Evolutionary conservation across 2,888 invertebrate genomes (phyloP).

Genomic region (Punctoribates punctum): DNA sequence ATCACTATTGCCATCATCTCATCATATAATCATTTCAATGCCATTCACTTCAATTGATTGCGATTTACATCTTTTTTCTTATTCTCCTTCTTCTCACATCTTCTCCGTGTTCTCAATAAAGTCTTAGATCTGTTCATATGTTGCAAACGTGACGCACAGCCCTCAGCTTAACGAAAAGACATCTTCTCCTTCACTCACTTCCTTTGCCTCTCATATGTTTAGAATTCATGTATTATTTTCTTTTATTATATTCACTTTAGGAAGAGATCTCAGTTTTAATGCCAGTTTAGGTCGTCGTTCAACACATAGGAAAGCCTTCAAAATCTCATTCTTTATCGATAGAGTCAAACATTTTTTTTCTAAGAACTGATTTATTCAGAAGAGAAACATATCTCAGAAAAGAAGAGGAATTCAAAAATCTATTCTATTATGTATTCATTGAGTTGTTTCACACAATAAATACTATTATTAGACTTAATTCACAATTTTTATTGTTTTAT

Average conservation of each 20-base stretch:
- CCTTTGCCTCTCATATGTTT: constrained; percentile 18
- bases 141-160: constrained; percentile 4
- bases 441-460: no score
- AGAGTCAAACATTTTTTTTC: background rate
- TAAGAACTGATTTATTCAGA: background rate
- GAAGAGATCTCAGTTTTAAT: background rate
- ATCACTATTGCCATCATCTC: background rate
- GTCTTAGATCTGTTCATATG: constrained; percentile 8
- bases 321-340: constrained; percentile 14
- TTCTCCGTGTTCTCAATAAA: constrained; percentile 4
- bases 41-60: constrained; percentile 25
- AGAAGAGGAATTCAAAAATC: background rate
- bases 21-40: constrained; percentile 31
- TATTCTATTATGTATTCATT: no score
- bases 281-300: background rate
- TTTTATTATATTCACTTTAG: background rate
- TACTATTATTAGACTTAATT: no score
- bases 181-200: background rate
- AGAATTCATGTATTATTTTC: constrained; percentile 31
- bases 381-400: background rate
- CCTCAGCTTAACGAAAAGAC: background rate
- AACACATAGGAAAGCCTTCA: background rate
- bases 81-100: background rate
- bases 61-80: constrained; percentile 26
- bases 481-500: no score